A percentile compares a stretch with the other conserved stretches of the same genome.
Conservation (phyloP, 2,888 invertebrate genomes). For the Lithophane ornitopus region DNA sequence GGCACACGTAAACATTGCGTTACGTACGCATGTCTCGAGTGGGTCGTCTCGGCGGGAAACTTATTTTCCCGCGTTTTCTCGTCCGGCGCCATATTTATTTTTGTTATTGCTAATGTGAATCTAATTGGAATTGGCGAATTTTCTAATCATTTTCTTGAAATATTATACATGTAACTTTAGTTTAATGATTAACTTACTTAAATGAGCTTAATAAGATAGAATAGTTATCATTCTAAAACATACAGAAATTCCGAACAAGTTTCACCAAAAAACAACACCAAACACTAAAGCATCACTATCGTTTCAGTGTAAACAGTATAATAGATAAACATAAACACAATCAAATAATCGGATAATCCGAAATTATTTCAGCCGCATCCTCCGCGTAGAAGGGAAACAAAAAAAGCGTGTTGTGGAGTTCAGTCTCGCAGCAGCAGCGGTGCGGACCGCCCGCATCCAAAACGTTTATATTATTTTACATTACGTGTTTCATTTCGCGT, state of each 20-base stretch:
- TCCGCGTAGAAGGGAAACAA: conserved; percentile 84
- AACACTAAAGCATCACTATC: conserved; percentile 45
- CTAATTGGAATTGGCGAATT: conserved; percentile 77
- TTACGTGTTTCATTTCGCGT: conserved; percentile 91
- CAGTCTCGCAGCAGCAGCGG: conserved; percentile 87
- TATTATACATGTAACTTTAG: neutral
- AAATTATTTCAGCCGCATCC: conserved; percentile 85
- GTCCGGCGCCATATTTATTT: conserved; percentile 78
- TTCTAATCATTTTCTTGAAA: conserved; percentile 36
- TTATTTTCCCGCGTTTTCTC: conserved; percentile 88
- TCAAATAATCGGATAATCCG: conserved; percentile 78
- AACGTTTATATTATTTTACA: conserved; percentile 87
- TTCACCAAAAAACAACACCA: conserved; percentile 20
- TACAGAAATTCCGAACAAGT: neutral
- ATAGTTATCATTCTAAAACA: neutral
- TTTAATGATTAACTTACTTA: neutral
- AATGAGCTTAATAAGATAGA: neutral
- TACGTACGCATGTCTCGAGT: conserved; percentile 86
- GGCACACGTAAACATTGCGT: conserved; percentile 82
- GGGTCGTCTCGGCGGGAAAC: conserved; percentile 86
- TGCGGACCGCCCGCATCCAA: conserved; percentile 87
- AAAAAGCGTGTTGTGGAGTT: conserved; percentile 79
- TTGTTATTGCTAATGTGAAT: conserved; percentile 79
- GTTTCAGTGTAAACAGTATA: conserved; percentile 43
- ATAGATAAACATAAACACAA: conserved; percentile 65